These are phyloP conservation scores for Cantharis rufa DNA, from an alignment of 2,888 invertebrate genomes.

Conservation along the genomic window DNA sequence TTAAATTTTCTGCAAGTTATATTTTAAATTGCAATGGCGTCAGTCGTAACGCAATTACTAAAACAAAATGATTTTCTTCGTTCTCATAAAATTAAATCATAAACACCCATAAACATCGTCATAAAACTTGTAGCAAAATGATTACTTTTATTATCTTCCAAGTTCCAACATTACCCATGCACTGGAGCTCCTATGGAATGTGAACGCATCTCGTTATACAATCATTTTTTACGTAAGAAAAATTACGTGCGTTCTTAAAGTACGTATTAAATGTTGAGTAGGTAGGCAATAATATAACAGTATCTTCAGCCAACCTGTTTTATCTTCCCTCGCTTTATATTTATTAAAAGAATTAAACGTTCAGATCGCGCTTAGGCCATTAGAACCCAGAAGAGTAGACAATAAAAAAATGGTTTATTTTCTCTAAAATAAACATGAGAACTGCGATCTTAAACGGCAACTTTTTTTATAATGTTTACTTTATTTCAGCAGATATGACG, in stretches of 20 bases:
- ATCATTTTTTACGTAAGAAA: constrained; percentile 6
- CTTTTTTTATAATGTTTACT: background rate
- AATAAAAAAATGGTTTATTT: background rate
- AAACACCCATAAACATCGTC: background rate
- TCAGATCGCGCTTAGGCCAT: background rate
- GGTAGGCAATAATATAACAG: constrained; percentile 14
- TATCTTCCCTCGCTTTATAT: constrained; percentile 4
- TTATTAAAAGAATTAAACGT: background rate
- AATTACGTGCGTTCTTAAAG: background rate
- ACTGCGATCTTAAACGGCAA: background rate
- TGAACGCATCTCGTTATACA: constrained; percentile 10
- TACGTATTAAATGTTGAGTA: background rate
- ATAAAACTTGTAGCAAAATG: background rate
- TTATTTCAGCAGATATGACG: background rate
- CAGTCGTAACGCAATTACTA: background rate
- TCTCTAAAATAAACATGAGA: background rate
- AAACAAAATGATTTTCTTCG: background rate
- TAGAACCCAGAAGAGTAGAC: background rate
- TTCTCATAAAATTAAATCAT: background rate
- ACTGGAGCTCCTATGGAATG: background rate
- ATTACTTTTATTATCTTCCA: background rate
- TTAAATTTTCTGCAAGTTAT: background rate
- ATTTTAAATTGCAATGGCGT: too few relatives aligned
- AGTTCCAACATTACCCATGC: background rate
- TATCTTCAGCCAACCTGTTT: constrained; percentile 15